Evolutionary conservation across 1,140 invertebrate genomes (phyloP).

Genomic region (Aphaenogaster ashmeadi): DNA sequence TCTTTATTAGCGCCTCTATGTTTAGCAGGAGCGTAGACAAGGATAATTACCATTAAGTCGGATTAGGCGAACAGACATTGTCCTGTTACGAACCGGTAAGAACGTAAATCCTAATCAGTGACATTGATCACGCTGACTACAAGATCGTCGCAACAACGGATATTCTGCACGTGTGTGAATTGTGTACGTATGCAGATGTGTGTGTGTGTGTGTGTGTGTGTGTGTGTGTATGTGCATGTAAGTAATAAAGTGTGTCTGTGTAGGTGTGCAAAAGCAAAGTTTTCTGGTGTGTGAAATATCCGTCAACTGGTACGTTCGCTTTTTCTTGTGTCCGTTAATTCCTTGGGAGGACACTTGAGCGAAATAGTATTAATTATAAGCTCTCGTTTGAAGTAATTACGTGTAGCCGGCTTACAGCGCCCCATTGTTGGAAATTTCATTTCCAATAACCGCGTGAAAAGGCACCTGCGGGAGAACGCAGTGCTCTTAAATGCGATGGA

Average conservation of each 20-base stretch:
- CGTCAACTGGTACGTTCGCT: neutral
- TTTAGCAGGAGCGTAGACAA: slow-evolving; percentile 42
- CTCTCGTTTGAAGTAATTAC: slow-evolving; percentile 54
- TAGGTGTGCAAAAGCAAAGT: neutral
- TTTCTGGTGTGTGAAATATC: neutral
- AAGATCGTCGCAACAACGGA: neutral
- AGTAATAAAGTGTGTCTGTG: no score
- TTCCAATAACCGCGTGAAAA: slow-evolving; percentile 51
- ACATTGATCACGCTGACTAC: slow-evolving; percentile 39
- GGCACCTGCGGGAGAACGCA: neutral
- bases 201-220: neutral
- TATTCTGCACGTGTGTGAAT: neutral
- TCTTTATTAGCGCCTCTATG: neutral
- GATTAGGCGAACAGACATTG: slow-evolving; percentile 53
- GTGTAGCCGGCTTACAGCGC: slow-evolving; percentile 40
- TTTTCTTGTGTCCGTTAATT: slow-evolving; percentile 20
- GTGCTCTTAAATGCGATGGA: neutral
- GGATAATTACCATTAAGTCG: slow-evolving; percentile 39
- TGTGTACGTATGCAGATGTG: neutral
- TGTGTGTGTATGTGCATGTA: no score
- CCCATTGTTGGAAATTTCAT: slow-evolving; percentile 42
- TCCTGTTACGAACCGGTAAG: slow-evolving; percentile 46
- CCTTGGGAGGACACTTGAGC: slow-evolving; percentile 1
- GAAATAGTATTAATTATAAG: slow-evolving; percentile 55
- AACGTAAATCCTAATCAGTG: slow-evolving; percentile 67